Evolutionary conservation across 2,113 vertebrate species (phyloP), one percentile per base, ranked within the genome.

Genomic region (Seriola quinqueradiata): DNA sequence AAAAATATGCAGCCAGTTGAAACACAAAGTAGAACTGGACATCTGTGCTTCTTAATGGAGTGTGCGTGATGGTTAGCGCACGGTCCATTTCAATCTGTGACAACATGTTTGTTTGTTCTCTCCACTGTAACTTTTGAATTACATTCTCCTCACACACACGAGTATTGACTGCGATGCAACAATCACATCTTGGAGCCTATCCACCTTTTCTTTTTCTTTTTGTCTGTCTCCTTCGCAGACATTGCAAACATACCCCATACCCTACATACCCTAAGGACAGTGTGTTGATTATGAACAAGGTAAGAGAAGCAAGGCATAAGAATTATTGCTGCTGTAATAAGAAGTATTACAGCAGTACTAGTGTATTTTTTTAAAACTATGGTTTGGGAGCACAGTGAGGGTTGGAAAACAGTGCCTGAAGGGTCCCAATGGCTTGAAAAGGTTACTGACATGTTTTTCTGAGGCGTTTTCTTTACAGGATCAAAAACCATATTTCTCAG

Each of bases 371-470:
- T 71, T 46, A 19, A 68, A 76, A 28, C 32, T 52, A 34, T 55
- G 57, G 40, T 70, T 59, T 28, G 36, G 57, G 58, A 63, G 21
- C 50, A 21, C 10, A 59, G 44, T 10, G n/a, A 65, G n/a, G 60
- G 17, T 42, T 23, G 50, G 36, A 60, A 71, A 72, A 73, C 16
- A n/a, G 36, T 16, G 50, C 79, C 74, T 52, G 54, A 34, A 75
- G 78, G 48, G 61, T 70, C n/a, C 54, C 5, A 16, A 13, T 40
- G 40, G 44, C 50, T 79, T 79, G 58, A 70, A 60, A 83, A 23
- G 55, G 48, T 17, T 58, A 65, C 75, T 86, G 81, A 72, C 57
- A 73, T 85, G 63, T 83, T 88, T 71, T 75, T 65, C 78, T 2
- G 9, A 81, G 68, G 34, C 40, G 13, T 71, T 70, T 78, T 75